Evolutionary conservation across 2,113 vertebrate genomes (phyloP), one percentile per base, ranked within the genome.

Genomic region (Hippocampus comes): DNA sequence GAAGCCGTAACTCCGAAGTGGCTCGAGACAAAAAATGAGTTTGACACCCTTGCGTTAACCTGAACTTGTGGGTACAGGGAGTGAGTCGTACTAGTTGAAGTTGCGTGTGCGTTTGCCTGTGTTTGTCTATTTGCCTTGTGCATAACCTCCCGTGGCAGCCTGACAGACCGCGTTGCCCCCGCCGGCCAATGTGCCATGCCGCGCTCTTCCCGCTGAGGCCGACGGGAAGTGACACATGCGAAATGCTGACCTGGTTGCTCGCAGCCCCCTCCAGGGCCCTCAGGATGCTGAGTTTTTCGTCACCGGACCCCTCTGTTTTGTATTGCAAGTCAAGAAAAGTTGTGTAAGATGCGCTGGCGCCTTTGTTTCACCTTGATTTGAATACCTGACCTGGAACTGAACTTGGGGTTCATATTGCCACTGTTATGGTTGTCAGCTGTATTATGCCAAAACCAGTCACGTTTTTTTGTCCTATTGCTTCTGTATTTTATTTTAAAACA

Each of bases 171-270:
- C 18, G 73, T 68, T 77, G 75, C 82, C 87, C 75, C 87, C 76
- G 63, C 74, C 67, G 78, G 86, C 78, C 84, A 83, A 77, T 73
- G 68, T 80, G 82, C 77, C 86, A 77, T 20, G 74, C 78, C 82
- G 78, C 64, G 23, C 78, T 90, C 84, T 72, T 83, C 78, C 80
- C 18, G 49, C 68, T 80, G 82, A 88, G 82, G 78, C 82, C 80
- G 71, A 90, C 77, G 87, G 85, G 88, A 89, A 86, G 84, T 85
- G 92, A 91, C 88, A 89, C 78, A 73, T 83, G 70, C 85, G 82
- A 89, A 92, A 89, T 84, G 89, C 92, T 93, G 92, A 92, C 87
- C 91, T 81, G 76, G 87, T 85, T 27, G 23, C 60, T 88, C 79
- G 75, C 75, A 67, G 65, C 30, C 82, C 59, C 82, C 88, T 84